These are phyloP conservation scores for Hemiprocne comata DNA, from an alignment of 2,113 vertebrate genomes.

Conservation along the genomic window DNA sequence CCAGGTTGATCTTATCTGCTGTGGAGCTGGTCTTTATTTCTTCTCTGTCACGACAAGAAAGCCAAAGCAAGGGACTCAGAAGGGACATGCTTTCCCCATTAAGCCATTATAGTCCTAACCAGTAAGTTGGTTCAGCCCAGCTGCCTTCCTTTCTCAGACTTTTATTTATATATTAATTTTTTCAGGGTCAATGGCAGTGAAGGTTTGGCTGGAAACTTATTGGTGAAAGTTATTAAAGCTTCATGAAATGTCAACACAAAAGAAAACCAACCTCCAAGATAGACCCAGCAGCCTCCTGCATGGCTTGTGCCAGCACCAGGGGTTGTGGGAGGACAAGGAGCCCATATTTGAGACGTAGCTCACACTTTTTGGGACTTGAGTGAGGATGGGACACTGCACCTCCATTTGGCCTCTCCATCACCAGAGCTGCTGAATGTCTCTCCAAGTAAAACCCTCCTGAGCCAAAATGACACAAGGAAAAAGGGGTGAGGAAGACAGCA, in stretches of 20 bases:
- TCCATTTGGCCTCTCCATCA: background rate
- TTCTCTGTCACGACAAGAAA: background rate
- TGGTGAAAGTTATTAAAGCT: background rate
- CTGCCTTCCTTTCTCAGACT: background rate
- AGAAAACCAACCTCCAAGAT: background rate
- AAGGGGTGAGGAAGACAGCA: background rate
- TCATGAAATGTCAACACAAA: conserved; percentile 16
- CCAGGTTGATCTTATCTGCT: background rate
- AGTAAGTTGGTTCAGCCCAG: background rate
- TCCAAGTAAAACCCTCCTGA: background rate
- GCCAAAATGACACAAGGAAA: background rate
- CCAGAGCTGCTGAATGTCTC: background rate
- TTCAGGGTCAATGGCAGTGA: background rate
- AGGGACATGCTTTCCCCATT: background rate
- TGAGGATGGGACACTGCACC: background rate
- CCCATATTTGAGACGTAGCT: fast-evolving
- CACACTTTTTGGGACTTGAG: background rate
- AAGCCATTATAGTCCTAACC: background rate
- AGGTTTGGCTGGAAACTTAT: background rate
- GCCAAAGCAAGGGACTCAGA: background rate
- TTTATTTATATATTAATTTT: conserved; percentile 2
- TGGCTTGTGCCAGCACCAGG: background rate
- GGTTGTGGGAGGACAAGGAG: background rate
- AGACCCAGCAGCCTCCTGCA: background rate
- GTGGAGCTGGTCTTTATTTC: background rate